Evolutionary conservation across 2,888 invertebrate genomes (phyloP), one percentile per base, ranked within the genome.

Genomic region (Lucinisca nassula): DNA sequence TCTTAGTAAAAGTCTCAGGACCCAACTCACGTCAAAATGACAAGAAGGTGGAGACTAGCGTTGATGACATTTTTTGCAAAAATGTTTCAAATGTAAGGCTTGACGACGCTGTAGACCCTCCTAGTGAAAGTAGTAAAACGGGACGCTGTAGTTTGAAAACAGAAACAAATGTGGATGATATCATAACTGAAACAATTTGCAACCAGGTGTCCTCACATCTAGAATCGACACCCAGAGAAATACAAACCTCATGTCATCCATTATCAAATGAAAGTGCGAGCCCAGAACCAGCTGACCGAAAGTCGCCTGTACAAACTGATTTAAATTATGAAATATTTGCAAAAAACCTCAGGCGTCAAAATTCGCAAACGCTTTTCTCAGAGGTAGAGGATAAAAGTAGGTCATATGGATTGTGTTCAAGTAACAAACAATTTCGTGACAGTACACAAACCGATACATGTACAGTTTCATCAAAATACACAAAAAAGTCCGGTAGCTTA

Each of bases 161-260:
- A 35, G 89, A 90, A 85, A 83, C 85, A 49, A 78, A 85, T 76
- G 79, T 81, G 73, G 85, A 82, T 61, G 85, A 85, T 37, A 51
- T 77, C 12, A 72, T 82, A 24, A 72, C 75, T 51, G 73, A 74
- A 24, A 67, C 30, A 67, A 35, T 6, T 35, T 4, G 10, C 17
- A 35, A 12, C 4, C 67, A 32, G 32, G 12, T 67, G 17, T 61
- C 30, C 6, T 55, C 55, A n/a, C 55, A 14, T 8, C 27, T 61
- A 6, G 10, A 67, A 21, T 67, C 35, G 17, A 12, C 35, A 17
- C 32, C 35, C 3, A 67, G 55, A 55, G 55, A 55, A 55, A 21
- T 40, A n/a, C n/a, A n/a, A n/a, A n/a, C n/a, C n/a, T n/a, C n/a
- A n/a, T n/a, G n/a, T n/a, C n/a, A n/a, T n/a, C n/a, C n/a, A n/a